Evolutionary conservation across 2,888 invertebrate species (phyloP).

Genomic region (Catocala sponsa): DNA sequence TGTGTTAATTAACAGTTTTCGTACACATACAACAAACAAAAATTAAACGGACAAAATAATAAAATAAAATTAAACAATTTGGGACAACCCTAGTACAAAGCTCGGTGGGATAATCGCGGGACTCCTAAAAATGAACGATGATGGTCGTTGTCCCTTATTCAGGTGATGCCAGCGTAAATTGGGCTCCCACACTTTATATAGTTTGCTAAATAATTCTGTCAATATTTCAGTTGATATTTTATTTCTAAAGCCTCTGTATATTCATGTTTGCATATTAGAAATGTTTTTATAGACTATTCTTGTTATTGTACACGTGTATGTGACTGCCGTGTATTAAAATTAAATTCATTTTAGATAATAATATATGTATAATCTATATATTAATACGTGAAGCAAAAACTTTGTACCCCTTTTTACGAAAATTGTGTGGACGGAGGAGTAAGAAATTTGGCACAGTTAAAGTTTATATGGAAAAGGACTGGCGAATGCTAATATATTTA

Average conservation of each 20-base stretch:
- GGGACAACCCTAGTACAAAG: conserved; percentile 32
- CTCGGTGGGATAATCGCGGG: conserved; percentile 43
- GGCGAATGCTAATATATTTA: too few species aligned
- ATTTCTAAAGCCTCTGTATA: background rate
- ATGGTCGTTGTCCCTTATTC: conserved; percentile 46
- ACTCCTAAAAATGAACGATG: conserved; percentile 62
- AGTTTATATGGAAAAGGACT: too few species aligned
- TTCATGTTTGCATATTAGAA: background rate
- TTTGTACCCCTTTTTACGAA: too few species aligned
- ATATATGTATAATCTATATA: too few species aligned
- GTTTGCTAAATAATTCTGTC: background rate
- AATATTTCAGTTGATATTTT: conserved; percentile 1
- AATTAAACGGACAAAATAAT: background rate
- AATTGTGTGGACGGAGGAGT: too few species aligned
- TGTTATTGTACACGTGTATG: too few species aligned
- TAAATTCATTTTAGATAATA: too few species aligned
- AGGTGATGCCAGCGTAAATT: conserved; percentile 43
- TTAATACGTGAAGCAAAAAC: too few species aligned
- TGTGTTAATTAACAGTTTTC: background rate
- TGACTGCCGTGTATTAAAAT: too few species aligned
- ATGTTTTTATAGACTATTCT: too few species aligned
- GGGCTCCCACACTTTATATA: conserved; percentile 32
- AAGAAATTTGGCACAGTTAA: too few species aligned
- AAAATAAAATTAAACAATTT: conserved; percentile 5
- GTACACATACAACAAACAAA: background rate